Evolutionary conservation across 2,113 vertebrate genomes (phyloP).

Genomic region (Struthidea cinerea): DNA sequence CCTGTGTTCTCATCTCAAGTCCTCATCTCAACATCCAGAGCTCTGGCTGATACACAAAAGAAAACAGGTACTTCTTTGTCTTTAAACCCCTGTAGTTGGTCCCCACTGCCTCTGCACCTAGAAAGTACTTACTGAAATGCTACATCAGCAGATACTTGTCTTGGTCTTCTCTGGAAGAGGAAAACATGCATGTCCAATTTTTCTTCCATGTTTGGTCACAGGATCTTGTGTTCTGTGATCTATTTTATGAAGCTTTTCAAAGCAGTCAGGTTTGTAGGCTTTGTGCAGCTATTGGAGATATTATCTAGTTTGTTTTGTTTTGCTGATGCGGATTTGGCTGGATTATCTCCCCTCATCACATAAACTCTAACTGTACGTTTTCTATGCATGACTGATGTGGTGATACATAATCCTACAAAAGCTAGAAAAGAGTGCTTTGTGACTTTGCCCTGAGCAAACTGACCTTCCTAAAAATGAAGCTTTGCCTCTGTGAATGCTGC

Average conservation of each 20-base stretch:
- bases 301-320: constrained; percentile 20
- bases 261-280: background rate
- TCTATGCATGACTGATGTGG: background rate
- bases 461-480: constrained; percentile 32
- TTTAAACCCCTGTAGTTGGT: background rate
- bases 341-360: background rate
- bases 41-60: background rate
- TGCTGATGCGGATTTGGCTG: background rate
- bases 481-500: background rate
- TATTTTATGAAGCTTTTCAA: background rate
- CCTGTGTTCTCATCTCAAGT: background rate
- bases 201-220: background rate
- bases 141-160: background rate
- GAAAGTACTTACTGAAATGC: background rate
- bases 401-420: constrained; percentile 2
- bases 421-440: constrained; percentile 3
- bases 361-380: background rate
- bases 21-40: background rate
- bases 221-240: background rate
- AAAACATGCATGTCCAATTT: background rate
- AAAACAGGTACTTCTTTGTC: background rate
- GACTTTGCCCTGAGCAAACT: constrained; percentile 47
- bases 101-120: background rate
- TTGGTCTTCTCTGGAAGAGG: background rate
- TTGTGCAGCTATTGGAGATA: background rate